Percentiles rank a stretch among this genome's conserved stretches.
phyloP scores from a whole-genome alignment of 2,888 invertebrate species.

The Andrena minutula region DNA sequence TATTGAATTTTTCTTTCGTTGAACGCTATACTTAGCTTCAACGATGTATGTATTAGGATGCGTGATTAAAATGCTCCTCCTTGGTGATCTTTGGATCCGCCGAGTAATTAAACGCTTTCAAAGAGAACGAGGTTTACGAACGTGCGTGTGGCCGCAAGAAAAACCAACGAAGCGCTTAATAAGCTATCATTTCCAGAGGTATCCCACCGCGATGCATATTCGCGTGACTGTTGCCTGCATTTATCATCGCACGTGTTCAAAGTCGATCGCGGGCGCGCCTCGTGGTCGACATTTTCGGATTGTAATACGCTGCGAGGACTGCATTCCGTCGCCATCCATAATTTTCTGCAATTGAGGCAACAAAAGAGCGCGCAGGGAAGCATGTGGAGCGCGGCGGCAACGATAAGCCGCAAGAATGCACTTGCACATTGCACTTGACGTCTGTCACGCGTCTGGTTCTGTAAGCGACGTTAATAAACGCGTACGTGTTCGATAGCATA shows the following conservation, averaged over 20 bases:
- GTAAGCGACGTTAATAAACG: neutral
- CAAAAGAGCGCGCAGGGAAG: conserved; percentile 19
- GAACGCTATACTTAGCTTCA: neutral
- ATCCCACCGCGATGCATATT: neutral
- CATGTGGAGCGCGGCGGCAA: neutral
- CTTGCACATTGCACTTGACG: neutral
- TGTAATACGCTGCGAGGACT: neutral
- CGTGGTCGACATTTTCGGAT: conserved; percentile 32
- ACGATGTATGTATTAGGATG: neutral
- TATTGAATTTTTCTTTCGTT: conserved; percentile 10
- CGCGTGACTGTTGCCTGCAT: conserved; percentile 24
- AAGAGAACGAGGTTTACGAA: neutral
- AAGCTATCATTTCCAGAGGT: conserved; percentile 21
- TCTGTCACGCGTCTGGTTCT: conserved; percentile 1
- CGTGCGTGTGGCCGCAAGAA: neutral
- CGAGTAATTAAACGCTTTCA: neutral
- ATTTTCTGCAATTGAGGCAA: conserved; percentile 36
- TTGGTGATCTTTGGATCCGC: neutral
- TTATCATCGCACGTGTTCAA: conserved; percentile 24
- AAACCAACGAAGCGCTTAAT: conserved; percentile 10
- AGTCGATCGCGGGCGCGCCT: conserved; percentile 28
- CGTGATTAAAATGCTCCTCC: neutral
- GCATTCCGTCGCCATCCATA: conserved; percentile 21
- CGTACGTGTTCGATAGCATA: neutral
- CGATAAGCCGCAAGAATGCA: conserved; percentile 18